A percentile compares a stretch with the other conserved stretches of the same genome.
phyloP scores from a whole-genome alignment of 2,113 vertebrate genomes.

The Merops nubicus region DNA sequence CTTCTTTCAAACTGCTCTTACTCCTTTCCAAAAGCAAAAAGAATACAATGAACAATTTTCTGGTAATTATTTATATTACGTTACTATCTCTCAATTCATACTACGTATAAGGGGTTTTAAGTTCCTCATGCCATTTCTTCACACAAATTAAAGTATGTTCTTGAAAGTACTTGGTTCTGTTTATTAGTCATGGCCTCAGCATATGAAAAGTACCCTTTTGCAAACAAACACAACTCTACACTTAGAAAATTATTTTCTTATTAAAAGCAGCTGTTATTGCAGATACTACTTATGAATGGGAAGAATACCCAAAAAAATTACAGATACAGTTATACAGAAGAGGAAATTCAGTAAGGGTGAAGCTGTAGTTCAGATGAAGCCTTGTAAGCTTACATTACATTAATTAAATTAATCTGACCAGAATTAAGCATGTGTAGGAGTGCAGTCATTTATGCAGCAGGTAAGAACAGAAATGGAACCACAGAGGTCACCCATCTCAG shows the following conservation, averaged over 20 bases:
- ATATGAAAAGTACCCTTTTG: background rate
- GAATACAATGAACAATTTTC: background rate
- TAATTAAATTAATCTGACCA: background rate
- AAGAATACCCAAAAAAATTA: background rate
- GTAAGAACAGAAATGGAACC: background rate
- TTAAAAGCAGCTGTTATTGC: background rate
- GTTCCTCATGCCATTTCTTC: background rate
- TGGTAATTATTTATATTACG: background rate
- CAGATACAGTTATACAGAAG: background rate
- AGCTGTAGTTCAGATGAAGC: background rate
- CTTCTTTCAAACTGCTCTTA: background rate
- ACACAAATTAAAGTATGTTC: background rate
- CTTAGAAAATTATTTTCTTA: background rate
- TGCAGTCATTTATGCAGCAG: background rate
- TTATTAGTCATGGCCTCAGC: background rate
- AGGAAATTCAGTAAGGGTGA: background rate
- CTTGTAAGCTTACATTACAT: too few relatives aligned
- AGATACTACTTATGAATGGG: background rate
- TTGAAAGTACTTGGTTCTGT: background rate
- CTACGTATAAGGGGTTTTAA: background rate
- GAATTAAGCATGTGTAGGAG: background rate
- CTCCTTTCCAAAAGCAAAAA: background rate
- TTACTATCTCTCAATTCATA: background rate
- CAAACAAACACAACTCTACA: background rate
- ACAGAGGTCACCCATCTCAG: background rate